Evolutionary conservation across 2,888 invertebrate genomes (phyloP).

Genomic region (Rhingia campestris): DNA sequence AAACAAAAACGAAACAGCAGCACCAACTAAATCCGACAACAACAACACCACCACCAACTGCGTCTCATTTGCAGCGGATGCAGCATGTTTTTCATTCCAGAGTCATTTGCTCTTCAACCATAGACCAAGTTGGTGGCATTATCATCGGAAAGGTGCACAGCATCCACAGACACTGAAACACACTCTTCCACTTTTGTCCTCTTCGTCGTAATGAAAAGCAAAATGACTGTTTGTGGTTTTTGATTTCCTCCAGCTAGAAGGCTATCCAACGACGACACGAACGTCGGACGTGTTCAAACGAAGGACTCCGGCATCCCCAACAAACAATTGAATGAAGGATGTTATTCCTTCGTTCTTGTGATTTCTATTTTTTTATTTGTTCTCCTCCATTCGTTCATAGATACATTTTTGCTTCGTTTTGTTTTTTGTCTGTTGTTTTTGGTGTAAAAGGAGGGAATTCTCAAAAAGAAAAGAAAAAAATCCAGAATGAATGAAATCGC

Average conservation of each 20-base stretch:
- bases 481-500: conserved; percentile 71
- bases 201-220: conserved; percentile 17
- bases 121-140: conserved; percentile 23
- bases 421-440: conserved; percentile 7
- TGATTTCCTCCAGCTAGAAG: conserved; percentile 21
- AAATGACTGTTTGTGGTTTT: conserved; percentile 14
- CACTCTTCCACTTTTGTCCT: neutral
- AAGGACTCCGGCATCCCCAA: conserved; percentile 39
- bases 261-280: neutral
- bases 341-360: neutral
- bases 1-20: neutral
- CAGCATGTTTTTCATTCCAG: conserved; percentile 25
- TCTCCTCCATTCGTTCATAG: conserved; percentile 27
- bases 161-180: neutral
- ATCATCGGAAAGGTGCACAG: neutral
- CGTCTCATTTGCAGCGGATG: conserved; percentile 31
- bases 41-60: neutral
- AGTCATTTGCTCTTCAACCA: conserved; percentile 44
- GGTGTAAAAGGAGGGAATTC: conserved; percentile 40
- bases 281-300: conserved; percentile 24
- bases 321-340: conserved; percentile 57
- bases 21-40: conserved; percentile 1
- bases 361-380: neutral
- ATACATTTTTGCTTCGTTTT: conserved; percentile 29
- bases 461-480: conserved; percentile 49